A percentile compares a stretch with the other conserved stretches of the same genome.
Evolutionary conservation across 1,140 invertebrate genomes (phyloP).

Genomic region (Nymphalis io): DNA sequence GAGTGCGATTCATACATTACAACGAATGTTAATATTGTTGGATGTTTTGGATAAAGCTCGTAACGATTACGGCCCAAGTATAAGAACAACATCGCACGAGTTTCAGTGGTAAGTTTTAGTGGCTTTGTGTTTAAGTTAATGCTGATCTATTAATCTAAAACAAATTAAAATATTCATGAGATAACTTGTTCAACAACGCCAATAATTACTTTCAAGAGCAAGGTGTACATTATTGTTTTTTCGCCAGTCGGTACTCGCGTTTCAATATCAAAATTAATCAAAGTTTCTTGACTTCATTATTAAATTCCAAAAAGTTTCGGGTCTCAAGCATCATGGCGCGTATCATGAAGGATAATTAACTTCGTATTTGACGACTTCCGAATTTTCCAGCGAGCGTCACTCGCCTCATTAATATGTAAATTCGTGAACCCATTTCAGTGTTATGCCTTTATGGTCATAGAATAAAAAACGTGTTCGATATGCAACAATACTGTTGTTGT

Average conservation of each 20-base stretch:
- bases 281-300: conserved; percentile 8
- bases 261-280: conserved; percentile 25
- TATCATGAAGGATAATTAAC: conserved; percentile 22
- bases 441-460: neutral
- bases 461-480: neutral
- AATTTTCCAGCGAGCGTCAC: neutral
- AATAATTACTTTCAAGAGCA: no score
- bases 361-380: conserved; percentile 11
- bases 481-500: neutral
- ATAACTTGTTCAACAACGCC: no score
- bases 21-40: no score
- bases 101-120: no score
- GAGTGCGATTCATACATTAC: no score
- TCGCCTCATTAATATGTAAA: neutral
- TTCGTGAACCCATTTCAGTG: neutral
- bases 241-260: neutral
- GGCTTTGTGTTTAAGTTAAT: no score
- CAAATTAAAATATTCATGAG: no score
- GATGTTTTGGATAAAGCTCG: no score
- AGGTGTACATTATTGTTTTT: conserved; percentile 5
- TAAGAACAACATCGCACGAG: no score
- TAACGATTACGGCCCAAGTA: no score
- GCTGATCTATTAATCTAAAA: no score
- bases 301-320: conserved; percentile 22
- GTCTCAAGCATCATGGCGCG: conserved; percentile 5